Evolutionary conservation across 1,140 invertebrate species (phyloP).

Genomic region (Paracyclopina nana): DNA sequence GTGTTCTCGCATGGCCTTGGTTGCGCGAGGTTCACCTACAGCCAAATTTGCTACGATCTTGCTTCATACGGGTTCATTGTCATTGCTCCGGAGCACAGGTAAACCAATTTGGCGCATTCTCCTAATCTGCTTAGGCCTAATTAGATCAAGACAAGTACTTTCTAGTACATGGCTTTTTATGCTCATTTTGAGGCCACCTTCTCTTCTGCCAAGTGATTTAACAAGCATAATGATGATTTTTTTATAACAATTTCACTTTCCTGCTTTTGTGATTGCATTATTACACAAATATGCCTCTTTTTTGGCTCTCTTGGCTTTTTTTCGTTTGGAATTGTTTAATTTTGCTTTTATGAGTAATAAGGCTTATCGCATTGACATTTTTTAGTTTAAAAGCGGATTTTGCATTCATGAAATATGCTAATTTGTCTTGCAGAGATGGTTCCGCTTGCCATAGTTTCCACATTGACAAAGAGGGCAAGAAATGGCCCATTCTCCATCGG

Average conservation of each 20-base stretch:
- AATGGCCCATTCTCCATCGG: background rate
- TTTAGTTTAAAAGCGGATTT: too few species aligned
- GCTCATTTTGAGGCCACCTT: background rate
- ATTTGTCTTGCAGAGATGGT: constrained; percentile 4
- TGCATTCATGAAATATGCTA: too few species aligned
- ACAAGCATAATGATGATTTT: background rate
- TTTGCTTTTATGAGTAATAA: too few species aligned
- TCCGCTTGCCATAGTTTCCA: constrained; percentile 6
- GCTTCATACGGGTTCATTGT: constrained; percentile 5
- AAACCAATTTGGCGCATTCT: too few species aligned
- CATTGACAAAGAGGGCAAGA: background rate
- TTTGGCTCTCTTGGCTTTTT: too few species aligned
- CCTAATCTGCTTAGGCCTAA: too few species aligned
- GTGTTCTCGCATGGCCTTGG: constrained; percentile 14
- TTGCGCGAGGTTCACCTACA: constrained; percentile 1
- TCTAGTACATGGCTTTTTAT: too few species aligned
- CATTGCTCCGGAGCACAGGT: constrained; percentile 9
- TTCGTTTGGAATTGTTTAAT: too few species aligned
- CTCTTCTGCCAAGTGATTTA: background rate
- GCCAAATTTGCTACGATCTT: constrained; percentile 8
- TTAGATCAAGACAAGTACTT: too few species aligned
- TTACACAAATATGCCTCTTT: too few species aligned
- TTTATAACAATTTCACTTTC: background rate
- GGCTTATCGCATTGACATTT: too few species aligned
- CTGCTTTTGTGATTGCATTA: background rate